Conservation (phyloP, 2,797 vertebrate species). For the Macropodus opercularis region DNA sequence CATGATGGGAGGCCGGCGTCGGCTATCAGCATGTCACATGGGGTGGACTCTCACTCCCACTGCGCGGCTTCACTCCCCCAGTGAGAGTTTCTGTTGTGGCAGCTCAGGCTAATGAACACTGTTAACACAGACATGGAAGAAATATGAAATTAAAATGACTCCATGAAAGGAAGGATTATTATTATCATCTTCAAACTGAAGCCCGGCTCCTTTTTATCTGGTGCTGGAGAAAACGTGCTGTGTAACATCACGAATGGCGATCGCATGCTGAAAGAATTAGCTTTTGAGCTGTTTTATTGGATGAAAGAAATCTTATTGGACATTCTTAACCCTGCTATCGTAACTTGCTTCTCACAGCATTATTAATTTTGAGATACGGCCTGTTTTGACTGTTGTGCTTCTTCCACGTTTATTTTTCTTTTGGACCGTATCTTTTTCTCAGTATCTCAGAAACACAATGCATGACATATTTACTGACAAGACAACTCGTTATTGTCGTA, state of each 20-base stretch:
- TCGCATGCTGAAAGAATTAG: neutral
- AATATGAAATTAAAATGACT: slow-evolving; percentile 13
- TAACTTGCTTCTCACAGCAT: neutral
- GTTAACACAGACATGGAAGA: slow-evolving; percentile 19
- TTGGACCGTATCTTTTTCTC: too few relatives aligned
- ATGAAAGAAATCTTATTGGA: neutral
- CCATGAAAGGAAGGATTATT: neutral
- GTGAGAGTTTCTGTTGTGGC: slow-evolving; percentile 24
- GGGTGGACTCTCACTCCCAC: slow-evolving; percentile 32
- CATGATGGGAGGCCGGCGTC: slow-evolving; percentile 22
- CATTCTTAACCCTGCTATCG: neutral
- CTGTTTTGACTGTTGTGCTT: too few relatives aligned
- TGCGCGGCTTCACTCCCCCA: slow-evolving; percentile 22
- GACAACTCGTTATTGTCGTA: too few relatives aligned
- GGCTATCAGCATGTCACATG: slow-evolving; percentile 18
- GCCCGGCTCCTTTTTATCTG: slow-evolving; percentile 4
- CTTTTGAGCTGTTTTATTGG: too few relatives aligned
- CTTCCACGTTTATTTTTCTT: too few relatives aligned
- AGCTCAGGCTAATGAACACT: slow-evolving; percentile 30
- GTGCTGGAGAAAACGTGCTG: slow-evolving; percentile 6
- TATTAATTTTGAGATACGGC: too few relatives aligned
- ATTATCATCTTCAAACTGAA: neutral
- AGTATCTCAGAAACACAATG: too few relatives aligned
- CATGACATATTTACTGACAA: too few relatives aligned
- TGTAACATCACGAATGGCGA: neutral